These are phyloP conservation scores for Lampris incognitus DNA, from an alignment of 2,113 vertebrate species.

Conservation along the genomic window DNA sequence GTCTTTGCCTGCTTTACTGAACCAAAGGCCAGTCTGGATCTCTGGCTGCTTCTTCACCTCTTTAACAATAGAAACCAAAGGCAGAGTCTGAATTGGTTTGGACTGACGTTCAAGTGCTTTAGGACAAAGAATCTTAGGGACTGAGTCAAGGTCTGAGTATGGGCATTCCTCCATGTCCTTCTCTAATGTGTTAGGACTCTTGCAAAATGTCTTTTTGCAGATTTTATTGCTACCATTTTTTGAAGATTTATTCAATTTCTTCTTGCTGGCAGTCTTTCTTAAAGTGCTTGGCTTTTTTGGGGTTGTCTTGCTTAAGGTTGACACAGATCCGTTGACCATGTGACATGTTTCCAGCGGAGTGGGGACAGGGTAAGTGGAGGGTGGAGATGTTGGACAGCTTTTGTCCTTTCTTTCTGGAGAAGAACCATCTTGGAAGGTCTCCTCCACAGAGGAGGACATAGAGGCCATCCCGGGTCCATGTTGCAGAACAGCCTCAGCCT, in stretches of 20 bases:
- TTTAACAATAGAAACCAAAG: constrained; percentile 49
- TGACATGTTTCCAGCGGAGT: constrained; percentile 39
- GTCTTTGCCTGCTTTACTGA: constrained; percentile 80
- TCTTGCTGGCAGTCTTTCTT: constrained; percentile 70
- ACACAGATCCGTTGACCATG: constrained; percentile 63
- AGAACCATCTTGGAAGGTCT: constrained; percentile 40
- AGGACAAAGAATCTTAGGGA: constrained; percentile 83
- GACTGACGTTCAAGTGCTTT: constrained; percentile 75
- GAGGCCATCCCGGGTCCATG: constrained; percentile 77
- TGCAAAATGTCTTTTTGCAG: constrained; percentile 44
- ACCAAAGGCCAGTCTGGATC: constrained; percentile 80
- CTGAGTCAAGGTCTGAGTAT: constrained; percentile 81
- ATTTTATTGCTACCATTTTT: constrained; percentile 48
- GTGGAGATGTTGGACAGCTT: constrained; percentile 22
- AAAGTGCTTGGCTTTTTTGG: constrained; percentile 69
- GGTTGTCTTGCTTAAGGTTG: constrained; percentile 32
- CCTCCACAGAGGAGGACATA: constrained; percentile 45
- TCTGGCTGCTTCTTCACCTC: constrained; percentile 77
- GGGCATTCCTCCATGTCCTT: constrained; percentile 72
- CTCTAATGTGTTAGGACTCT: constrained; percentile 41
- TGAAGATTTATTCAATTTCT: constrained; percentile 64
- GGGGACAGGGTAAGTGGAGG: constrained; percentile 23
- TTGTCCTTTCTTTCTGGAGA: constrained; percentile 41
- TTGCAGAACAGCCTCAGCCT: constrained; percentile 88
- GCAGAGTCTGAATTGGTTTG: constrained; percentile 43